Evolutionary conservation across 2,888 invertebrate genomes (phyloP), one percentile per base, ranked within the genome.

Genomic region (Tetragonula carbonaria): DNA sequence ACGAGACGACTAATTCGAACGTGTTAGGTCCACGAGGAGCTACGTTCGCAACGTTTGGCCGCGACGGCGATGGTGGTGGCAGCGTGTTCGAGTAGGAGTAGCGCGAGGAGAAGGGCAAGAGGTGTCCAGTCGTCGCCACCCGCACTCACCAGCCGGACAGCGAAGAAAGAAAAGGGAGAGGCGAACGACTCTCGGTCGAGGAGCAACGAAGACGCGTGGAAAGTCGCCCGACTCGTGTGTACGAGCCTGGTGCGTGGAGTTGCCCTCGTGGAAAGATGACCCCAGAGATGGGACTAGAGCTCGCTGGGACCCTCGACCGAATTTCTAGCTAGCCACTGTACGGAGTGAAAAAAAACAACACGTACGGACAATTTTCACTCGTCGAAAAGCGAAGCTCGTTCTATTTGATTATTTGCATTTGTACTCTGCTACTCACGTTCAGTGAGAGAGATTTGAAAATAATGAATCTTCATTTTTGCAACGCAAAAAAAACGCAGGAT

Each of bases 1-100:
- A 92, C 92, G 91, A 93, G 92, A 91, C 92, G 93, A 93, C 94
- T 94, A 93, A 94, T 93, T 93, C 92, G 91, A 92, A 90, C 90
- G 90, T 89, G 92, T 89, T 90, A 90, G 89, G 88, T 88, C 88
- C 86, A 90, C 82, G 86, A 90, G 86, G 80, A 87, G 80, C 28
- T 28, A 28, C 82, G 82, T 79, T 74, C 74, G 88, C 84, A 50
- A 23, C 23, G 62, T 45, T 45, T 45, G 45, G 38, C 6, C 6
- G 38, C 6, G 8, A 38, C 6, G 38, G 38, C 38, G 38, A 38
- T 8, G 81, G 87, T 81, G 73, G 82, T 70, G 80, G 87, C 78
- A 67, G 84, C 82, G 83, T 89, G 87, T 86, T 81, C 88, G 86
- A 88, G 87, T 85, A 87, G 83, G 88, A 84, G 81, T 72, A 79